Base-by-base conservation (phyloP, 2,888 invertebrate genomes). In the Xylocampa areola region DNA sequence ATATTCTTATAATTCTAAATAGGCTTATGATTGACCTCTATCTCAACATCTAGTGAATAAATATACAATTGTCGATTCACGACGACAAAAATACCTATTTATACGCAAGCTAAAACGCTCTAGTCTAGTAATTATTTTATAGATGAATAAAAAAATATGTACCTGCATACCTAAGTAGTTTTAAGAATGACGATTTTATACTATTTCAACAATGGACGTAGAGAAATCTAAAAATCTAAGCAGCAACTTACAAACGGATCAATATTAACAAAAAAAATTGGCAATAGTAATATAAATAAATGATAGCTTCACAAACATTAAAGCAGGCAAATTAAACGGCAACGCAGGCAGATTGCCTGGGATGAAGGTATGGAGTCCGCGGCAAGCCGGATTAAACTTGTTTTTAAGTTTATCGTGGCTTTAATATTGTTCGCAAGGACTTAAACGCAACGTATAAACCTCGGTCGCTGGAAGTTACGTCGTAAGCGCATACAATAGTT, bases 331-430 rank as follows among this genome's bases (percentile, higher is more conserved):
- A 89, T 89, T 86, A 85, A 80, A 78, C 89, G 79, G 88, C 85
- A 88, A 80, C 85, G 88, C 87, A 88, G 84, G 84, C 85, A 87
- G 83, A 86, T 89, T 86, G 85, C 80, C 70, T 77, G 80, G 85
- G 82, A 85, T 81, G 82, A 83, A 83, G 84, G 76, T 84, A 87
- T 80, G 80, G 81, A 86, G 82, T 86, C 80, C 84, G 84, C 83
- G 87, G 88, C 81, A 87, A 89, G 87, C 84, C 81, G 89, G 91
- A 91, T 92, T 92, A 87, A 91, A 91, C 88, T 91, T 90, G 91
- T 92, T 92, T 91, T 91, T 91, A 91, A 92, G 90, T 91, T 92
- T 90, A 92, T 89, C 88, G 87, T 84, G 79, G 90, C 88, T 91
- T 89, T 92, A 91, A 91, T 91, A 91, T 92, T 91, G 92, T 92